Percentiles rank a stretch among this genome's conserved stretches.
Conservation (phyloP, 2,113 vertebrate species). For the Rhegmatorhina hoffmannsi region DNA sequence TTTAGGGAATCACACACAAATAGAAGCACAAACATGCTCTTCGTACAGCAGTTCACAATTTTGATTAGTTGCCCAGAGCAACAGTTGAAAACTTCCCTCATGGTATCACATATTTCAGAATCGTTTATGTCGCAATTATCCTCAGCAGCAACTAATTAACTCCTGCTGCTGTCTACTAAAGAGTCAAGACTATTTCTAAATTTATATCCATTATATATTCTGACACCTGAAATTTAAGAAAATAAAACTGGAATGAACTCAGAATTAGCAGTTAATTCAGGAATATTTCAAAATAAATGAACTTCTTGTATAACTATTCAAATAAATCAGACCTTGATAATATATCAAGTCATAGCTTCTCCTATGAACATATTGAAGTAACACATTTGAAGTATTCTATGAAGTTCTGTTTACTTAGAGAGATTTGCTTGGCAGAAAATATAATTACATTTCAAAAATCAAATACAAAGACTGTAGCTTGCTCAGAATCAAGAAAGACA, state of each 20-base stretch:
- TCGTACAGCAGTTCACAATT: neutral
- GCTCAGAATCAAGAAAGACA: neutral
- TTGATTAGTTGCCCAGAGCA: neutral
- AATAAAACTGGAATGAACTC: neutral
- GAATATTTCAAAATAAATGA: neutral
- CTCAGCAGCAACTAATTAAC: constrained; percentile 14
- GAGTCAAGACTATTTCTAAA: neutral
- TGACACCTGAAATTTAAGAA: neutral
- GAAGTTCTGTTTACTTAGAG: neutral
- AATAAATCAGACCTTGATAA: neutral
- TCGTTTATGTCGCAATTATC: constrained; percentile 9
- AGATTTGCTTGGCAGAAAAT: neutral
- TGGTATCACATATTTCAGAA: neutral
- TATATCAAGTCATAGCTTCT: neutral
- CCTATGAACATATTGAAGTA: neutral
- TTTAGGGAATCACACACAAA: neutral
- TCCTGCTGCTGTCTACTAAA: neutral
- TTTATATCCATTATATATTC: neutral
- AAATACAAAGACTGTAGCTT: neutral
- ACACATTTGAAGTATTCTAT: neutral
- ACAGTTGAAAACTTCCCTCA: neutral
- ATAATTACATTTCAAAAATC: neutral
- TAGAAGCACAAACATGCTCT: neutral
- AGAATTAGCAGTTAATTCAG: neutral
- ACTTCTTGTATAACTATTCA: neutral